phyloP scores from a whole-genome alignment of 35 echinoderm and acorn worm species.

The Holothuria glaberrima region DNA sequence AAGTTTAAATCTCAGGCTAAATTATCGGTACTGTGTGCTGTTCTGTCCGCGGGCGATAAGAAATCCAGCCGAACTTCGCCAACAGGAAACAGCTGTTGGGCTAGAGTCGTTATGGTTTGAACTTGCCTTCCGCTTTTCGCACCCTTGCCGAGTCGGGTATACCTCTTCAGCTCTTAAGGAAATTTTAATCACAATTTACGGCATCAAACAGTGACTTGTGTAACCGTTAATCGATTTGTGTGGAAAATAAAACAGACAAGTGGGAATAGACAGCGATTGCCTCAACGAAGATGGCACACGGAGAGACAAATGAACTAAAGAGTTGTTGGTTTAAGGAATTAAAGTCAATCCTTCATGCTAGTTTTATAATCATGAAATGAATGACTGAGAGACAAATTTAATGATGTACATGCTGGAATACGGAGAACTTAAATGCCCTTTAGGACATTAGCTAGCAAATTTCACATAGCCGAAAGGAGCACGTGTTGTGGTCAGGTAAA shows the following conservation, averaged over 20 bases:
- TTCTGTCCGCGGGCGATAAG: too few species aligned
- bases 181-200: slow-evolving; percentile 4
- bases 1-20: too few species aligned
- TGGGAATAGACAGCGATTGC: too few species aligned
- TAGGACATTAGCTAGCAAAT: too few species aligned
- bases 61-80: too few species aligned
- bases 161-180: slow-evolving; percentile 23
- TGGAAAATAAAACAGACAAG: neutral
- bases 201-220: slow-evolving; percentile 20
- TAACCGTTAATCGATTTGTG: neutral
- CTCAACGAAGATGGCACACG: too few species aligned
- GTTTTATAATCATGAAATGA: too few species aligned
- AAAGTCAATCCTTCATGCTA: neutral
- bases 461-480: slow-evolving; percentile 10
- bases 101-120: neutral
- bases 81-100: slow-evolving; percentile 19
- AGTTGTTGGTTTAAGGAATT: slow-evolving; percentile 36
- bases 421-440: too few species aligned
- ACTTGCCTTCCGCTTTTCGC: neutral
- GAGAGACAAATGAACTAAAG: neutral
- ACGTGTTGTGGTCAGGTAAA: slow-evolving; percentile 1
- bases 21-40: too few species aligned
- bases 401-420: too few species aligned
- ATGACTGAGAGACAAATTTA: too few species aligned
- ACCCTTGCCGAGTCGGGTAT: neutral